Base-by-base conservation (phyloP, 92 coral and sea anemone genomes). In the Zoanthus sansibaricus region DNA sequence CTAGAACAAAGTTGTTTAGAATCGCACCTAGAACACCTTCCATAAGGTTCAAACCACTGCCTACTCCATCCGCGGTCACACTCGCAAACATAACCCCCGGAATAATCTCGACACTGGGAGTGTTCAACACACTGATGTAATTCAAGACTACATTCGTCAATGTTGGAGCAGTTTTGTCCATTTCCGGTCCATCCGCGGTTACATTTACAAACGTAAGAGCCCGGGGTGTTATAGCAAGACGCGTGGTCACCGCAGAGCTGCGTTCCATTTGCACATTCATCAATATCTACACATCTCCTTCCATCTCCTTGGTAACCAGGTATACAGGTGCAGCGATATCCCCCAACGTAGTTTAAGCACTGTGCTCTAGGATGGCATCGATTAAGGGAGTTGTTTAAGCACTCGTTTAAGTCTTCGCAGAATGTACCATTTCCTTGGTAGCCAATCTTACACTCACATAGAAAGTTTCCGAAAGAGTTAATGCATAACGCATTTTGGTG, bases 1-100 rank as follows among this genome's bases (percentile, higher is more conserved):
- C 76, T 84, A 56, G 94, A 92, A 71, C 94, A 92, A 68, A 92
- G 73, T 15, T 58, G 14, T 1, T 10, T 88, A 62, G 94, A 82
- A 42, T 91, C 94, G 42, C 94, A 91, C 16, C 66, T 86, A 13
- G 94, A 84, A 47, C 94, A 91, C 78, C 94, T 58, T 32, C 94
- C 94, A 51, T 91, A 91, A 12, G 94, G 92, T 68, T 91, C 94
- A 76, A 91, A 91, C 94, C 92, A 86, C 82, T 91, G 94, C n/a
- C 94, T 89, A 45, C 77, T 75, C 94, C 94, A 91, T 51, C 94
- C 94, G 3, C 51, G 61, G 9, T 79, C 33, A 49, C 94, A 91
- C 12, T 73, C 54, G 42, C 94, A 91, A 42, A 75, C 68, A 71
- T 88, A 91, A 5, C 94, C 91, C 16, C 94, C 94, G 16, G 77